Evolutionary conservation across 2,113 vertebrate species (phyloP), one percentile per base, ranked within the genome.

Genomic region (Eleginops maclovinus): DNA sequence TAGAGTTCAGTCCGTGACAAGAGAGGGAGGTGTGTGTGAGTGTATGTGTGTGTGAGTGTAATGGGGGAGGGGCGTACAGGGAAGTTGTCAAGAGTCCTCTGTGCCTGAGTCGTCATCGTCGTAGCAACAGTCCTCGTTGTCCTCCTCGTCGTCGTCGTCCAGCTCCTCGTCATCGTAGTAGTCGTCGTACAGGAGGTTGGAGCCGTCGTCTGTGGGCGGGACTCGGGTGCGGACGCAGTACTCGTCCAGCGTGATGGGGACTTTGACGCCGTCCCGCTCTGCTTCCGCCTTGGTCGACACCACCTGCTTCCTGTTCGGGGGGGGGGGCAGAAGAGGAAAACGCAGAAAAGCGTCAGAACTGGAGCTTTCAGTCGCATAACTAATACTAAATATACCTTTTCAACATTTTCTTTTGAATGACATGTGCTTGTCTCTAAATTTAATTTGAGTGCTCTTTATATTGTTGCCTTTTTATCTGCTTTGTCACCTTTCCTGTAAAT

Each of bases 181-280:
- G 90, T 99, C 96, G 0, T 99, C 97, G 0, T 99, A 99, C 84
- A 99, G 95, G 31, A 99, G 96, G 91, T 97, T 97, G 0, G 96
- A 96, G 88, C 96, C 96, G 68, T 98, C 97, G 2, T 99, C 98
- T 0, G 96, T 95, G 26, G 93, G 94, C 0, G 97, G 96, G 7
- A 96, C 96, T 78, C 96, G 96, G 72, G 96, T 99, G 92, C 97
- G 96, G 59, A 99, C 94, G 0, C 98, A 99, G 86, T 99, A 99
- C 87, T 99, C 98, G 0, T 98, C 98, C 91, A 99, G 87, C 0
- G 98, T 99, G 73, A 96, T 89, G 13, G 98, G 98, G 4, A 99
- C 98, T 88, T 97, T 98, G 77, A 99, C 96, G 0, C 98, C 97
- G 0, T 99, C 98, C 5, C 96, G 94, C 26, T 99, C 98, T 0